phyloP scores from a whole-genome alignment of 2,113 vertebrate genomes.

The Solenodon paradoxus region DNA sequence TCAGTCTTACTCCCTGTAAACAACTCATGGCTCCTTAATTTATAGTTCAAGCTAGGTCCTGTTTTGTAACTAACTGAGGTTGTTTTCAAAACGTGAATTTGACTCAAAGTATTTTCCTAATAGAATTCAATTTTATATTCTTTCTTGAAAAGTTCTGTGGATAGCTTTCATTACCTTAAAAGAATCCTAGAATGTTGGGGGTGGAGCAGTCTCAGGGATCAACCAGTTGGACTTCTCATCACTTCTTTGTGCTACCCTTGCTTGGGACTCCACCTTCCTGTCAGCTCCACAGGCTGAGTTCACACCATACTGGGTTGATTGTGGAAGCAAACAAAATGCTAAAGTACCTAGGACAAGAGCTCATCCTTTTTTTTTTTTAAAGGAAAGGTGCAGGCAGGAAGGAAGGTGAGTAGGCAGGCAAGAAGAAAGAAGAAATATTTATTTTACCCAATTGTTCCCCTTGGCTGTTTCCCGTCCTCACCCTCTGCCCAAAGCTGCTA shows the following conservation, averaged over 20 bases:
- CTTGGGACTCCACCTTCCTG: neutral
- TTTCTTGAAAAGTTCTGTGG: conserved; percentile 1
- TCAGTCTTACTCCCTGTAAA: neutral
- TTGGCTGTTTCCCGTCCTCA: too few species aligned
- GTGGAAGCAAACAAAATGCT: neutral
- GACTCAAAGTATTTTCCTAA: neutral
- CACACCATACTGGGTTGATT: neutral
- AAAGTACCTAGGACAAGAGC: neutral
- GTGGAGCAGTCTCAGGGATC: neutral
- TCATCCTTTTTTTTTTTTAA: too few species aligned
- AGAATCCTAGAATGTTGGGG: neutral
- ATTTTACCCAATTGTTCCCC: too few species aligned
- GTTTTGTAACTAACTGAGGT: neutral
- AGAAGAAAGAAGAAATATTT: too few species aligned
- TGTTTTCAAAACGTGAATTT: conserved; percentile 12
- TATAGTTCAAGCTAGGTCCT: conserved; percentile 1
- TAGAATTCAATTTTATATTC: neutral
- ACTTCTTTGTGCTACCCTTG: neutral
- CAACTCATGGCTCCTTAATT: neutral
- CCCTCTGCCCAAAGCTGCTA: too few species aligned
- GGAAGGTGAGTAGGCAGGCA: too few species aligned
- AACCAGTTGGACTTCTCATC: neutral
- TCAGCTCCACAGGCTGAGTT: neutral
- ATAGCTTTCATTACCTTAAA: neutral
- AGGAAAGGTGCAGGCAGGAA: too few species aligned